Evolutionary conservation across 2,113 vertebrate genomes (phyloP).

Genomic region (Podilymbus podiceps): DNA sequence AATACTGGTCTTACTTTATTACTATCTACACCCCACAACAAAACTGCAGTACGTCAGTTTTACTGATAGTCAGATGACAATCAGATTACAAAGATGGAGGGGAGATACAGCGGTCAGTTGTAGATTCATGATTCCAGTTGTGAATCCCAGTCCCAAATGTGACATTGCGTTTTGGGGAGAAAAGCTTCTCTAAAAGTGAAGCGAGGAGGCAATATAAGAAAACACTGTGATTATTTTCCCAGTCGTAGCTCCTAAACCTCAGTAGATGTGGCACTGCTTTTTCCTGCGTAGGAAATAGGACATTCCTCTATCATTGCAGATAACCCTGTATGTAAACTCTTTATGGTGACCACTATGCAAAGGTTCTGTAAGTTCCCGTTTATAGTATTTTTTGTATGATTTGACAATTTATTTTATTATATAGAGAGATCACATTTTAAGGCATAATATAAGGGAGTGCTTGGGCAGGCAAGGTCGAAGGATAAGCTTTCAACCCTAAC

Average conservation of each 20-base stretch:
- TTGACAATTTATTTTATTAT: neutral
- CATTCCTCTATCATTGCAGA: neutral
- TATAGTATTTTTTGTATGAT: neutral
- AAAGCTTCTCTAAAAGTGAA: neutral
- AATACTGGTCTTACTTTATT: neutral
- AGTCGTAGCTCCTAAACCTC: neutral
- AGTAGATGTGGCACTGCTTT: neutral
- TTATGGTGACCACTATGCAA: neutral
- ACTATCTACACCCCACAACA: rapidly evolving
- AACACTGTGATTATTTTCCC: neutral
- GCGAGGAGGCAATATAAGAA: neutral
- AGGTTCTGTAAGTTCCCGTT: neutral
- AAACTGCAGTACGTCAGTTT: rapidly evolving
- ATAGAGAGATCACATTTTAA: neutral
- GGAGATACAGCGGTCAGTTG: neutral
- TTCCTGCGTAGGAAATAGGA: neutral
- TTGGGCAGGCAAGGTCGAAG: slow-evolving; percentile 7
- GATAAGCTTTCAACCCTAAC: slow-evolving; percentile 20
- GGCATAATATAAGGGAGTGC: neutral
- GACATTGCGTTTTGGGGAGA: neutral
- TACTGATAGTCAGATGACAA: neutral
- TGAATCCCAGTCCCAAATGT: neutral
- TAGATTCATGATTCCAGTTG: neutral
- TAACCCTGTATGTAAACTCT: neutral
- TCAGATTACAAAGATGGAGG: neutral